Evolutionary conservation across 2,888 invertebrate genomes (phyloP).

Genomic region (Zygothrica quintamaculata): DNA sequence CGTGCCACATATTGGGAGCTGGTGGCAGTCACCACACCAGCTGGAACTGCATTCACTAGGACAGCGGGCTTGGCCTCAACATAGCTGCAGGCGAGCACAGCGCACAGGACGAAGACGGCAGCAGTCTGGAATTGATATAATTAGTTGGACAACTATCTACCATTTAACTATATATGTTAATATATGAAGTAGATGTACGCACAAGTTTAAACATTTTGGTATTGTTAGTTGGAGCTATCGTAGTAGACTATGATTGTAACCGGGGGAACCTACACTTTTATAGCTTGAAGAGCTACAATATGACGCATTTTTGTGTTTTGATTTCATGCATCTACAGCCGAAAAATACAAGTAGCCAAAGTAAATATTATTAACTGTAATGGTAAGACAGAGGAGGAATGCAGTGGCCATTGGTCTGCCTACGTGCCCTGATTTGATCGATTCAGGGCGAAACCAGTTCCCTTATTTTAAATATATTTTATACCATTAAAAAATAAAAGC

Average conservation of each 20-base stretch:
- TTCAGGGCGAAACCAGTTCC: no score
- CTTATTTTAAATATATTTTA: no score
- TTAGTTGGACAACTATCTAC: neutral
- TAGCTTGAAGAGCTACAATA: conserved; percentile 44
- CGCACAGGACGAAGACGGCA: conserved; percentile 82
- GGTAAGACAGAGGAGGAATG: no score
- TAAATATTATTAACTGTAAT: no score
- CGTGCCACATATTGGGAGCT: conserved; percentile 87
- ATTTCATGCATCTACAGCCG: conserved; percentile 44
- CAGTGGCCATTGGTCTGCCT: conserved; percentile 44
- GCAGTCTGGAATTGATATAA: conserved; percentile 73
- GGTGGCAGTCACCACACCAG: conserved; percentile 85
- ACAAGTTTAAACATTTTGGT: conserved; percentile 82
- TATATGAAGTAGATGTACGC: conserved; percentile 11
- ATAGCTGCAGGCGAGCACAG: conserved; percentile 83
- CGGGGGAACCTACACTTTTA: conserved; percentile 65
- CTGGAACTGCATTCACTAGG: conserved; percentile 75
- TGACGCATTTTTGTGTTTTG: no score
- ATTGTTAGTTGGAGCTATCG: conserved; percentile 53
- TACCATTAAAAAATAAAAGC: no score
- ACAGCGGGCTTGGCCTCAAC: conserved; percentile 85
- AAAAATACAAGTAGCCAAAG: conserved; percentile 13
- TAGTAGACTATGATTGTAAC: conserved; percentile 63
- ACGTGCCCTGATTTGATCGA: conserved; percentile 51
- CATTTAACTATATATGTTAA: neutral